Evolutionary conservation across 2,797 vertebrate species (phyloP).

Genomic region (Pipistrellus nathusii): DNA sequence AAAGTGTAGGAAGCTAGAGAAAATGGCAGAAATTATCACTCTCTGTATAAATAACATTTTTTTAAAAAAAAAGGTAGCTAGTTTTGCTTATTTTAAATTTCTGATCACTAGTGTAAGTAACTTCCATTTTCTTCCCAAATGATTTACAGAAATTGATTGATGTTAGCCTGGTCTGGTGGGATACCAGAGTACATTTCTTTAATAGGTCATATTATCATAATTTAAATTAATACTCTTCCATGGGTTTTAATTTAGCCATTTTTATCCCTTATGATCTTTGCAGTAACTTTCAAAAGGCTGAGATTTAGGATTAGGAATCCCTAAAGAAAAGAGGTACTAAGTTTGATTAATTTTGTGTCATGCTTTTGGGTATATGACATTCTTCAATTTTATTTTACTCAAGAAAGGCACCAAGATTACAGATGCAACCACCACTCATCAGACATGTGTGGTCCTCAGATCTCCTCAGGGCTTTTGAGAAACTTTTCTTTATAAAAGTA

Average conservation of each 20-base stretch:
- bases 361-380: conserved; percentile 68
- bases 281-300: conserved; percentile 77
- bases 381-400: conserved; percentile 71
- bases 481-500: conserved; percentile 50
- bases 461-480: not conserved
- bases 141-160: conserved; percentile 75
- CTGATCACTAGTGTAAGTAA: conserved; percentile 64
- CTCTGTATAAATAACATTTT: conserved; percentile 51
- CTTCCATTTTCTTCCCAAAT: conserved; percentile 61
- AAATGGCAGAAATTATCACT: not conserved
- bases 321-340: conserved; percentile 76
- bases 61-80: conserved; percentile 61
- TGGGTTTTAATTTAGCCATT: conserved; percentile 80
- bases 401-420: conserved; percentile 56
- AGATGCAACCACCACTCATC: conserved; percentile 13
- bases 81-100: conserved; percentile 40
- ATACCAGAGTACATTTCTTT: conserved; percentile 82
- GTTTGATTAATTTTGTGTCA: conserved; percentile 77
- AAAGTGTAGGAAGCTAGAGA: conserved; percentile 27
- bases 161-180: conserved; percentile 75
- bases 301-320: conserved; percentile 70
- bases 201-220: conserved; percentile 88
- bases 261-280: conserved; percentile 84
- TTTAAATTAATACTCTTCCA: conserved; percentile 83
- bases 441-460: not conserved